These are phyloP conservation scores for Coccyzus lansbergi DNA, from an alignment of 2,797 vertebrate genomes.

Conservation along the genomic window DNA sequence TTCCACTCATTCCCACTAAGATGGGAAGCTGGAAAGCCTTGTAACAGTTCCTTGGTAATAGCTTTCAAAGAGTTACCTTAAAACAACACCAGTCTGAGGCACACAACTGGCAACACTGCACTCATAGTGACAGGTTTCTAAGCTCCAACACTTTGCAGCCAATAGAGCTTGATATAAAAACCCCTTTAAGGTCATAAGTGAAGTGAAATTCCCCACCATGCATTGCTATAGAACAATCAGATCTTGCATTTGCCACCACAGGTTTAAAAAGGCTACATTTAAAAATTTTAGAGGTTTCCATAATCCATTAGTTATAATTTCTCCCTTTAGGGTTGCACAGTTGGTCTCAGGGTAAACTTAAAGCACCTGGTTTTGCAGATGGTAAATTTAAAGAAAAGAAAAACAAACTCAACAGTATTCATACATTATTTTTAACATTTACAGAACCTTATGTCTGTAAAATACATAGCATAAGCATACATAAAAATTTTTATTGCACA, in stretches of 20 bases:
- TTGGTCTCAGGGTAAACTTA: constrained; percentile 49
- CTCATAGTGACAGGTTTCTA: not conserved
- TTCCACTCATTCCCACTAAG: not conserved
- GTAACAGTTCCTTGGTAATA: not conserved
- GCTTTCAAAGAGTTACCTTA: not conserved
- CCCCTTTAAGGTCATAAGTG: not conserved
- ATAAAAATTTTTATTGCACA: not conserved
- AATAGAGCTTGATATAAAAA: not conserved
- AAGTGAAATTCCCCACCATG: not conserved
- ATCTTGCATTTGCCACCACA: not conserved
- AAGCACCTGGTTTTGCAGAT: constrained; percentile 57
- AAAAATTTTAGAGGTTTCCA: constrained; percentile 35
- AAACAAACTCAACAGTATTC: not conserved
- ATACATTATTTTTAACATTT: constrained; percentile 42
- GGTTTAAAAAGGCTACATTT: constrained; percentile 35
- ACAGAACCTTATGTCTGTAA: constrained; percentile 37
- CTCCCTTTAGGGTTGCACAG: constrained; percentile 43
- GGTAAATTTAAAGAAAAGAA: not conserved
- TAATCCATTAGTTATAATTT: constrained; percentile 37
- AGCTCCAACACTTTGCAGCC: not conserved
- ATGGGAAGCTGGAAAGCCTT: not conserved
- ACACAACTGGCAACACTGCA: not conserved
- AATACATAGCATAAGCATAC: constrained; percentile 3
- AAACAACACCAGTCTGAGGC: not conserved
- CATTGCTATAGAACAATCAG: not conserved